Percentiles rank a stretch among this genome's conserved stretches.
Conservation (phyloP, 2,888 invertebrate species). For the Electrophaes corylata region DNA sequence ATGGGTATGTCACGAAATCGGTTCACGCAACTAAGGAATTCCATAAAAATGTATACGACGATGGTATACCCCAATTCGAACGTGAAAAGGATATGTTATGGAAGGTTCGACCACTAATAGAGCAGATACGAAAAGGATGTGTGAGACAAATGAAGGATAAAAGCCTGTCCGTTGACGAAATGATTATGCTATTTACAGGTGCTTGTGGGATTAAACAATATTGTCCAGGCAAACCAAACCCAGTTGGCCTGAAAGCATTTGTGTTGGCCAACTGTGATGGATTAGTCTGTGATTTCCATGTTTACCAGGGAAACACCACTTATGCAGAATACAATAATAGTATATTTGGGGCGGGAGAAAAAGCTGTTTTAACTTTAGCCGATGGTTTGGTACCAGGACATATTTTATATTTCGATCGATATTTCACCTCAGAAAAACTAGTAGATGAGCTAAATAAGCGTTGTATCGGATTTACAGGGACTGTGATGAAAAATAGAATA, state of each 20-base stretch:
- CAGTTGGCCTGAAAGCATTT: conserved; percentile 5
- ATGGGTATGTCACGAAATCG: background rate
- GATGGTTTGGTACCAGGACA: no score
- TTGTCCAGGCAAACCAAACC: conserved; percentile 11
- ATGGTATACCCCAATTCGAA: background rate
- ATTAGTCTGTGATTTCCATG: background rate
- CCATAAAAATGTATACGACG: background rate
- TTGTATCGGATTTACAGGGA: no score
- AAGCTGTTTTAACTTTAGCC: no score
- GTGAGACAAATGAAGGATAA: background rate
- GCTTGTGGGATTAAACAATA: conserved; percentile 11
- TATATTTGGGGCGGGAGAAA: no score
- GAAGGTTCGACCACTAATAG: background rate
- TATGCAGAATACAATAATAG: background rate
- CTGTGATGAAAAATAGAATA: no score
- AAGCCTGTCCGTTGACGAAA: conserved; percentile 10
- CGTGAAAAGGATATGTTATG: background rate
- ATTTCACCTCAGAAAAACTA: no score
- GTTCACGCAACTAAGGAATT: background rate
- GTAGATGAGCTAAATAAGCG: no score
- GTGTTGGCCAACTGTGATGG: conserved; percentile 14
- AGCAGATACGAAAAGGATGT: background rate
- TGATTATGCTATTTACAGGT: conserved; percentile 16
- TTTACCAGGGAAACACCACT: conserved; percentile 3
- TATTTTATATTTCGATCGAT: no score